phyloP scores from a whole-genome alignment of 1,140 invertebrate species.

The Brachionus koreanus region DNA sequence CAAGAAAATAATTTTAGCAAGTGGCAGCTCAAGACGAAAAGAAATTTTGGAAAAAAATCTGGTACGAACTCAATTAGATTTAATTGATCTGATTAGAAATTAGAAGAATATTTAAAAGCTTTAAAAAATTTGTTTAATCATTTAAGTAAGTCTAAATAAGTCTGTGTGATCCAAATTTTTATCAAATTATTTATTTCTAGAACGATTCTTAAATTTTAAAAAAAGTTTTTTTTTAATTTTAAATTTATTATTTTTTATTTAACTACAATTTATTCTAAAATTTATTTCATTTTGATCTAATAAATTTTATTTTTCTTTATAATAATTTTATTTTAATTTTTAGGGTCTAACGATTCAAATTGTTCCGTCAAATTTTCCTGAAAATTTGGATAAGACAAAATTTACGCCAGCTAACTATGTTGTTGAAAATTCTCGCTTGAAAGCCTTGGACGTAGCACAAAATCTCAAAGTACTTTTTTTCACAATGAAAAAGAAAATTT shows the following conservation, averaged over 20 bases:
- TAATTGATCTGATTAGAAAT: neutral
- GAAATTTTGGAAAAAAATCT: constrained; percentile 21
- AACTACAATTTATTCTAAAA: too few species aligned
- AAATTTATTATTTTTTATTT: too few species aligned
- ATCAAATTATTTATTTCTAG: too few species aligned
- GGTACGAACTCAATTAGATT: neutral
- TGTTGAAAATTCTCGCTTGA: constrained; percentile 34
- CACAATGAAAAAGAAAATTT: neutral
- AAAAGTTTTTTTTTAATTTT: too few species aligned
- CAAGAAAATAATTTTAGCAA: constrained; percentile 35
- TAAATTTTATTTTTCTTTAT: too few species aligned
- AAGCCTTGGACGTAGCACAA: neutral
- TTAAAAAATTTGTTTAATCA: too few species aligned
- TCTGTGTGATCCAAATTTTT: too few species aligned
- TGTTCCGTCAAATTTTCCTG: constrained; percentile 32
- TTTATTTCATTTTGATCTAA: too few species aligned
- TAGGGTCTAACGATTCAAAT: constrained; percentile 25
- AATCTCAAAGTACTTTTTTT: neutral
- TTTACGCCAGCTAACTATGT: constrained; percentile 32
- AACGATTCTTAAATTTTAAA: too few species aligned
- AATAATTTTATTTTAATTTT: neutral
- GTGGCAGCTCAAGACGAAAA: constrained; percentile 7
- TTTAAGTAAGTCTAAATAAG: too few species aligned
- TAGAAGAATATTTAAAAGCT: neutral
- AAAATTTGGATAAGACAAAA: constrained; percentile 15